A percentile compares a stretch with the other conserved stretches of the same genome.
These are phyloP conservation scores for Latrodectus elegans DNA, from an alignment of 2,888 invertebrate genomes.

Conservation along the genomic window DNA sequence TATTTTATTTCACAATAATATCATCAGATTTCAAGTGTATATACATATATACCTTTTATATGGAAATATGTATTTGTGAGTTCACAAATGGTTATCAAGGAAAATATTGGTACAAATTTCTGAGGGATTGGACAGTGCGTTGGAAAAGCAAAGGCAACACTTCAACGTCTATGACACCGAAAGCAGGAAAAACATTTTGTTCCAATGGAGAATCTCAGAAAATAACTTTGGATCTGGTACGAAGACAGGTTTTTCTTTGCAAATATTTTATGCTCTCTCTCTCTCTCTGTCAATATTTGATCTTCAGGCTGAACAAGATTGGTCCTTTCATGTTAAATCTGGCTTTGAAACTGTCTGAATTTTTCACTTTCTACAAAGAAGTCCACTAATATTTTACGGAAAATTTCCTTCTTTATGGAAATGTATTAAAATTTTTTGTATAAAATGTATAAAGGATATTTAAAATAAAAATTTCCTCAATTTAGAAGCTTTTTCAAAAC, in stretches of 20 bases:
- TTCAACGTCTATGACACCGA: slow-evolving; percentile 31
- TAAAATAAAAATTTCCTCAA: too few species aligned
- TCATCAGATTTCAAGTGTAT: slow-evolving; percentile 60
- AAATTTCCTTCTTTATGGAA: too few species aligned
- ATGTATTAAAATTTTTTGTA: too few species aligned
- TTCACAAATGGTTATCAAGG: slow-evolving; percentile 45
- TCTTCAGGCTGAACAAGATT: not conserved
- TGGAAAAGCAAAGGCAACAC: slow-evolving; percentile 12
- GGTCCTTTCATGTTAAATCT: not conserved
- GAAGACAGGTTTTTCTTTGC: not conserved
- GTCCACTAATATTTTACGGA: too few species aligned
- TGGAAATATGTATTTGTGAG: slow-evolving; percentile 57
- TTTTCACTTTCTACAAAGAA: too few species aligned
- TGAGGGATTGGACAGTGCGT: slow-evolving; percentile 23
- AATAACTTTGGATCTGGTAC: slow-evolving; percentile 1
- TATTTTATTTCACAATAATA: slow-evolving; percentile 60
- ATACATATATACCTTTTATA: slow-evolving; percentile 54
- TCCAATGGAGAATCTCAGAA: not conserved
- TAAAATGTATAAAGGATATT: too few species aligned
- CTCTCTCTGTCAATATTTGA: not conserved
- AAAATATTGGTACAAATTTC: slow-evolving; percentile 33
- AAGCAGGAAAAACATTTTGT: slow-evolving; percentile 15
- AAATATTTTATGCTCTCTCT: not conserved
- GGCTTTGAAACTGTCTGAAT: too few species aligned
- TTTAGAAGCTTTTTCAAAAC: too few species aligned